These are phyloP conservation scores for Trichechus manatus DNA, from an alignment of 2,113 vertebrate species.

Conservation along the genomic window DNA sequence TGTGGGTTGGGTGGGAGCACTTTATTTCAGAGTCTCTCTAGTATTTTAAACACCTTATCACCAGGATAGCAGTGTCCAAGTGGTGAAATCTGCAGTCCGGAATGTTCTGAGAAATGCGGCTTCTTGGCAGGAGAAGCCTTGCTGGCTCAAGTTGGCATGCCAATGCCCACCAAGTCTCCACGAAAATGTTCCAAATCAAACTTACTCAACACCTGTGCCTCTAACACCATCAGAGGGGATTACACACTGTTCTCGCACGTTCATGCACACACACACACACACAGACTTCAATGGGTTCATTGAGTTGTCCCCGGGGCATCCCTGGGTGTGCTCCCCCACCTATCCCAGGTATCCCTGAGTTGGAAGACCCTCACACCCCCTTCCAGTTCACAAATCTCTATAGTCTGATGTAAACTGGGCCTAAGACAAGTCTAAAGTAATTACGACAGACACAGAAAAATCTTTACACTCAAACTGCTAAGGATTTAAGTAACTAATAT, in stretches of 20 bases:
- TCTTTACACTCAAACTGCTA: neutral
- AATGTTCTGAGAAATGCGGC: neutral
- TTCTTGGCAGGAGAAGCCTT: neutral
- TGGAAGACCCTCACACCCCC: neutral
- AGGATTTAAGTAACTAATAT: neutral
- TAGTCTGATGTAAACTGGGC: neutral
- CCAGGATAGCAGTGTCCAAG: neutral
- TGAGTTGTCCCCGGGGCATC: neutral
- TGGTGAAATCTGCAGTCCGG: neutral
- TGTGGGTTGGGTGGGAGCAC: rapidly evolving
- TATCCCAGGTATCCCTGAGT: neutral
- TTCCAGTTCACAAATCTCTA: neutral
- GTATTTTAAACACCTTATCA: neutral
- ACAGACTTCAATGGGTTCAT: neutral
- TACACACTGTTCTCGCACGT: neutral
- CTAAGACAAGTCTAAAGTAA: neutral
- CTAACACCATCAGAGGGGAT: neutral
- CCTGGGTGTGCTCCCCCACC: neutral
- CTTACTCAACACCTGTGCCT: constrained; percentile 27
- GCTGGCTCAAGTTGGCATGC: neutral
- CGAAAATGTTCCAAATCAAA: neutral
- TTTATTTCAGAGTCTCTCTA: neutral
- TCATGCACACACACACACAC: neutral
- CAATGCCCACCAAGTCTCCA: neutral
- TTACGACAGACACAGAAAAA: neutral